Conservation (phyloP, 2,888 invertebrate genomes). For the Nysson spinosus region DNA sequence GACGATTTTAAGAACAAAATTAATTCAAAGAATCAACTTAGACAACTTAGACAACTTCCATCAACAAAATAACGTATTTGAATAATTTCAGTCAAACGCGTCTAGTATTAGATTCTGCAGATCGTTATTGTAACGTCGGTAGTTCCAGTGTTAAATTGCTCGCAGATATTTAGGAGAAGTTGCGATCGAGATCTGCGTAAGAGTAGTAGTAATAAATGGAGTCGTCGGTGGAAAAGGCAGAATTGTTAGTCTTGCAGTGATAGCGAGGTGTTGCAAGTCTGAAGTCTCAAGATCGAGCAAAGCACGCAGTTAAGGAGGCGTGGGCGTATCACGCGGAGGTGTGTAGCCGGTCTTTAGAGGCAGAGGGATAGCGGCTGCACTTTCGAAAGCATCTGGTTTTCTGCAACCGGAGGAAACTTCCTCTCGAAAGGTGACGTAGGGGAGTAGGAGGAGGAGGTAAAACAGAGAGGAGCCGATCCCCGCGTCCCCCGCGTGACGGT, state of each 20-base stretch:
- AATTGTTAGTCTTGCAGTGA: conserved; percentile 25
- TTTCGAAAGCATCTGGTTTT: conserved; percentile 53
- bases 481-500: conserved; percentile 16
- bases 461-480: conserved; percentile 11
- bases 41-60: too few species aligned
- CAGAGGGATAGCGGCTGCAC: conserved; percentile 42
- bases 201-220: conserved; percentile 9
- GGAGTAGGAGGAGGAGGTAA: too few species aligned
- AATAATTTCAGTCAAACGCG: too few species aligned
- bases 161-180: too few species aligned
- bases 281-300: conserved; percentile 14
- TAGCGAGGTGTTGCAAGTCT: conserved; percentile 44
- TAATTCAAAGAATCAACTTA: too few species aligned
- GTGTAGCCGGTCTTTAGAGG: conserved; percentile 42
- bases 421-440: too few species aligned
- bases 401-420: conserved; percentile 44
- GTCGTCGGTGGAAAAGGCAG: conserved; percentile 35
- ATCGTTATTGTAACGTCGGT: too few species aligned
- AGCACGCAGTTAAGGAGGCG: conserved; percentile 24
- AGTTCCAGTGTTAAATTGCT: too few species aligned
- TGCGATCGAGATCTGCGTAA: background rate
- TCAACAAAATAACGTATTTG: too few species aligned
- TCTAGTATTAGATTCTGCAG: too few species aligned
- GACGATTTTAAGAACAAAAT: too few species aligned
- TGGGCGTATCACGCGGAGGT: conserved; percentile 50